A percentile compares a stretch with the other conserved stretches of the same genome.
phyloP scores from a whole-genome alignment of 2,888 invertebrate species.

The Drosophila putrida region DNA sequence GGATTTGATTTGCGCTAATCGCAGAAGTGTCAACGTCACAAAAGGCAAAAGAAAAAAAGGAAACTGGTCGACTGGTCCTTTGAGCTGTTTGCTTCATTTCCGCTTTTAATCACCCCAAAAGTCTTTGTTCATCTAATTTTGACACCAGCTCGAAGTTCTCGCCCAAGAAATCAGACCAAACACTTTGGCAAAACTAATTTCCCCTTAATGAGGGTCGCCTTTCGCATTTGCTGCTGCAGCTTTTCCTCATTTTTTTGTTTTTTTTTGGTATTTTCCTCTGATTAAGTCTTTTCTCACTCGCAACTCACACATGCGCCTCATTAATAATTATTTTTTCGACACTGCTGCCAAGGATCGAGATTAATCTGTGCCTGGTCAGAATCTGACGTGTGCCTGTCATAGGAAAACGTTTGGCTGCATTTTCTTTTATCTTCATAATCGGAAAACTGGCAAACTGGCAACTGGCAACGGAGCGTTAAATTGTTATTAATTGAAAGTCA shows the following conservation, averaged over 20 bases:
- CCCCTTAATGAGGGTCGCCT: slow-evolving; percentile 81
- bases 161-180: slow-evolving; percentile 41
- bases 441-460: slow-evolving; percentile 34
- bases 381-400: slow-evolving; percentile 78
- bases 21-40: slow-evolving; percentile 68
- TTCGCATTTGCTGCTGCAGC: slow-evolving; percentile 28
- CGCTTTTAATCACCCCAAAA: slow-evolving; percentile 74
- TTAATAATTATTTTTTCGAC: slow-evolving; percentile 73
- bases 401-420: slow-evolving; percentile 47
- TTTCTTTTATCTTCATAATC: slow-evolving; percentile 70
- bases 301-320: slow-evolving; percentile 73
- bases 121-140: slow-evolving; percentile 64
- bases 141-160: slow-evolving; percentile 51
- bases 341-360: slow-evolving; percentile 64
- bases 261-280: slow-evolving; percentile 27
- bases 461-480: slow-evolving; percentile 73
- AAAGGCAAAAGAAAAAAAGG: slow-evolving; percentile 8
- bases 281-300: slow-evolving; percentile 66
- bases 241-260: slow-evolving; percentile 22
- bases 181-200: slow-evolving; percentile 79
- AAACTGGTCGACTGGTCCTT: slow-evolving; percentile 34
- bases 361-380: slow-evolving; percentile 71
- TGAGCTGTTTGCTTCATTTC: slow-evolving; percentile 63
- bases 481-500: slow-evolving; percentile 84
- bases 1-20: slow-evolving; percentile 78